phyloP scores from a whole-genome alignment of 2,888 invertebrate genomes.

The Ptycholaimellus sp. region DNA sequence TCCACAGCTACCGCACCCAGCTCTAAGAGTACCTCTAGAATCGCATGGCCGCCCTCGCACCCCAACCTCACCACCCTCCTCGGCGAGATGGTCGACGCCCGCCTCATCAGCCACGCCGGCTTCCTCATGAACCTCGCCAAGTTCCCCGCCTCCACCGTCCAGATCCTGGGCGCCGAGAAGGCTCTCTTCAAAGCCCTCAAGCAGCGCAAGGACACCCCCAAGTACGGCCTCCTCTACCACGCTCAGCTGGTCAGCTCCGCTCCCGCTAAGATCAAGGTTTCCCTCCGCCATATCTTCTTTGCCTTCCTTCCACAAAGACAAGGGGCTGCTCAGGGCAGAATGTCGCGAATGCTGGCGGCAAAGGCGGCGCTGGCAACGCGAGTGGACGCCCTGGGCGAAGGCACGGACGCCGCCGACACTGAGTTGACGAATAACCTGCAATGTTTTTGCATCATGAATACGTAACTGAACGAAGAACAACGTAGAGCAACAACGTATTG shows the following conservation, averaged over 20 bases:
- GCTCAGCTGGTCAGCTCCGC: conserved; percentile 71
- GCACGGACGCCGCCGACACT: too few relatives aligned
- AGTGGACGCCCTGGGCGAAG: conserved; percentile 88
- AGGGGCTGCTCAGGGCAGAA: too few relatives aligned
- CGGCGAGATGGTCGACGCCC: conserved; percentile 85
- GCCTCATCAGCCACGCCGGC: conserved; percentile 88
- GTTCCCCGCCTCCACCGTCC: conserved; percentile 87
- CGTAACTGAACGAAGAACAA: too few relatives aligned
- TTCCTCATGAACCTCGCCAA: conserved; percentile 79
- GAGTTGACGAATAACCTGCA: too few relatives aligned
- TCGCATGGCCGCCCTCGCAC: conserved; percentile 93
- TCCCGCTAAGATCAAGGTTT: conserved; percentile 68
- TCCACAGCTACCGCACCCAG: conserved; percentile 56
- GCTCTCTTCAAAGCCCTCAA: conserved; percentile 86
- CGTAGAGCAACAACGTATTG: too few relatives aligned
- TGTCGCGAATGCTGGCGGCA: conserved; percentile 78
- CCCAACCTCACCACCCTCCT: conserved; percentile 79
- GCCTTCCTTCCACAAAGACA: too few relatives aligned
- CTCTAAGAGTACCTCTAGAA: conserved; percentile 74
- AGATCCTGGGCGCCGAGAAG: conserved; percentile 93
- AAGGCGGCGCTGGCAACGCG: conserved; percentile 76
- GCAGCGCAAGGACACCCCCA: conserved; percentile 88
- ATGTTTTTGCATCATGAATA: too few relatives aligned
- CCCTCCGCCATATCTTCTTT: too few relatives aligned
- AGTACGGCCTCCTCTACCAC: conserved; percentile 94